Evolutionary conservation across 2,888 invertebrate genomes (phyloP).

Genomic region (Herminia tarsipennalis): DNA sequence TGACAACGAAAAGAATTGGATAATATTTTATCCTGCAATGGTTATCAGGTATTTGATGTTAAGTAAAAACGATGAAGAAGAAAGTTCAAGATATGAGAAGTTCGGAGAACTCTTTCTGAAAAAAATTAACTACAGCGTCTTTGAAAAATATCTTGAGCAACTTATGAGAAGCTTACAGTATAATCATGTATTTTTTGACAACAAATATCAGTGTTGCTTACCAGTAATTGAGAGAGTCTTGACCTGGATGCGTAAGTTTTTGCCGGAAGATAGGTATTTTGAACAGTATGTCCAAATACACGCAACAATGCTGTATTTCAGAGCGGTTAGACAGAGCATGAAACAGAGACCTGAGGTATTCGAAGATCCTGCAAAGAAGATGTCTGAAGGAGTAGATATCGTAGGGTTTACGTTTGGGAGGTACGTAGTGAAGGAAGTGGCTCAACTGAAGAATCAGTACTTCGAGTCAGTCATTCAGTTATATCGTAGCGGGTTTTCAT

Average conservation of each 20-base stretch:
- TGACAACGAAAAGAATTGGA: slow-evolving; percentile 21
- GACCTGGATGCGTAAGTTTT: slow-evolving; percentile 45
- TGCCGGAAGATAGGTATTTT: slow-evolving; percentile 57
- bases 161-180: slow-evolving; percentile 51
- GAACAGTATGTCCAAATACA: slow-evolving; percentile 51
- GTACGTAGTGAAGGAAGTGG: slow-evolving; percentile 52
- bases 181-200: slow-evolving; percentile 52
- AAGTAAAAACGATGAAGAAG: slow-evolving; percentile 44
- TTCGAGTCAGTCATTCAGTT: slow-evolving; percentile 56
- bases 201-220: slow-evolving; percentile 49
- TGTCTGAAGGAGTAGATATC: slow-evolving; percentile 45
- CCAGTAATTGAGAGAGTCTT: slow-evolving; percentile 54
- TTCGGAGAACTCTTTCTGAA: slow-evolving; percentile 52
- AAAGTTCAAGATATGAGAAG: slow-evolving; percentile 41
- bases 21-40: slow-evolving; percentile 45
- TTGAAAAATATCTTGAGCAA: slow-evolving; percentile 28
- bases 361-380: slow-evolving; percentile 34
- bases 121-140: slow-evolving; percentile 24
- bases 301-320: slow-evolving; percentile 61
- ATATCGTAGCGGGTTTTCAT: slow-evolving; percentile 41
- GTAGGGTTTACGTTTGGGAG: slow-evolving; percentile 59
- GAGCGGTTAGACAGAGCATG: slow-evolving; percentile 52
- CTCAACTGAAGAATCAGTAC: slow-evolving; percentile 47
- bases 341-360: slow-evolving; percentile 52
- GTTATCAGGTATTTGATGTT: slow-evolving; percentile 57